Evolutionary conservation across 2,797 vertebrate species (phyloP).

Genomic region (Lagorchestes hirsutus): DNA sequence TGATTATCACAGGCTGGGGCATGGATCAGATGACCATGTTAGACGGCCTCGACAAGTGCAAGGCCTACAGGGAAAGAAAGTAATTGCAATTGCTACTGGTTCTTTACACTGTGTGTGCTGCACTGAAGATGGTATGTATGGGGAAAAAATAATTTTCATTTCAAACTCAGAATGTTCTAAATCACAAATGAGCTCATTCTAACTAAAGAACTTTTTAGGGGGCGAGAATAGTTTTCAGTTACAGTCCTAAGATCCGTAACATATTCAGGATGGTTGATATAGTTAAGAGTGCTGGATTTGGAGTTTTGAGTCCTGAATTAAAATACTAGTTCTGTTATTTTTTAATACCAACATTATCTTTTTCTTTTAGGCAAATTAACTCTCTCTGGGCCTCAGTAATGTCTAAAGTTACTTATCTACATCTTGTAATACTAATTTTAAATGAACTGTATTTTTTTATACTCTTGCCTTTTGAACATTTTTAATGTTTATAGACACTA

Average conservation of each 20-base stretch:
- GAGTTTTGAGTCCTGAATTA: background rate
- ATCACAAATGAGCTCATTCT: background rate
- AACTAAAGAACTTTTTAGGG: background rate
- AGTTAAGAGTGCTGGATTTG: background rate
- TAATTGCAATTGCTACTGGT: conserved; percentile 98
- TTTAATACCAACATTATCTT: background rate
- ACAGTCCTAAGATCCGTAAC: background rate
- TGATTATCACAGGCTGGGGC: conserved; percentile 97
- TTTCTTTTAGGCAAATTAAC: background rate
- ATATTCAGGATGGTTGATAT: background rate
- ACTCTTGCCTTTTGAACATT: background rate
- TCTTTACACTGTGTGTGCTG: conserved; percentile 99
- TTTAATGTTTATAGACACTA: background rate
- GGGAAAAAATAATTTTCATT: background rate
- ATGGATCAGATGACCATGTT: conserved; percentile 98
- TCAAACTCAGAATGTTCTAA: background rate
- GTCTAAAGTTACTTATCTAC: background rate
- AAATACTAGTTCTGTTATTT: background rate
- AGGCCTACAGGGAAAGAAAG: conserved; percentile 98
- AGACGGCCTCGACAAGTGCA: conserved; percentile 97
- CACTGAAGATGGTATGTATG: conserved; percentile 95
- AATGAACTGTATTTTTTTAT: background rate
- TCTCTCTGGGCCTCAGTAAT: background rate
- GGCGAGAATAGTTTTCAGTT: background rate
- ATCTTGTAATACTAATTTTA: background rate